Percentiles rank a stretch among this genome's conserved stretches.
Evolutionary conservation across 2,888 invertebrate genomes (phyloP).

Genomic region (Steinernema hermaphroditum): DNA sequence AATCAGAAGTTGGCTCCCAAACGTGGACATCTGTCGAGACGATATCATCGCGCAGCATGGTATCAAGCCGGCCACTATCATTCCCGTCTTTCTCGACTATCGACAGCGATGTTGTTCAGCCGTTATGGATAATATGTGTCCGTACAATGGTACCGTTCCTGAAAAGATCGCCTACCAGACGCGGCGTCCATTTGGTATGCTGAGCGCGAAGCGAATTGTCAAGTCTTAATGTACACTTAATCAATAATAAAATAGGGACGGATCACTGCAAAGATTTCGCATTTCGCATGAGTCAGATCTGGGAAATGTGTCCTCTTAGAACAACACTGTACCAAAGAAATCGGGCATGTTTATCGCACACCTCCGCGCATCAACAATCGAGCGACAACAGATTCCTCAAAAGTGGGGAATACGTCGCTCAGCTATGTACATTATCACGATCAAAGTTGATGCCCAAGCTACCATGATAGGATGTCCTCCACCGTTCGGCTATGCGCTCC

Average conservation of each 20-base stretch:
- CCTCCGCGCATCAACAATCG: no score
- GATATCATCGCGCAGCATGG: constrained; percentile 21
- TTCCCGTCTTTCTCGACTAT: constrained; percentile 15
- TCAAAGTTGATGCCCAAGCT: no score
- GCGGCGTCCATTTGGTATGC: background rate
- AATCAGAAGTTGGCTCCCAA: constrained; percentile 17
- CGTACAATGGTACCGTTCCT: constrained; percentile 1
- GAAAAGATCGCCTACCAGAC: background rate
- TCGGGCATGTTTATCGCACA: no score
- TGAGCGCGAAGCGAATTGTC: background rate
- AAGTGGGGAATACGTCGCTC: no score
- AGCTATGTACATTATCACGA: no score
- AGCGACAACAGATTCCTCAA: no score
- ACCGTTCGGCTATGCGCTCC: no score
- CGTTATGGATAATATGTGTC: background rate
- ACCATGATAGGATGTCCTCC: no score
- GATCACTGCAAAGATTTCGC: background rate
- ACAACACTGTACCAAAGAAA: no score
- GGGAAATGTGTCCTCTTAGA: background rate
- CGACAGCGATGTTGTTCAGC: background rate
- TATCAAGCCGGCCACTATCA: constrained; percentile 12
- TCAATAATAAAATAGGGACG: no score
- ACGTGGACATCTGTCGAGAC: background rate
- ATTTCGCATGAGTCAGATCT: background rate
- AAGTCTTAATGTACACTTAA: no score